These are phyloP conservation scores for Rafetus swinhoei DNA, from an alignment of 2,113 vertebrate species.

Conservation along the genomic window DNA sequence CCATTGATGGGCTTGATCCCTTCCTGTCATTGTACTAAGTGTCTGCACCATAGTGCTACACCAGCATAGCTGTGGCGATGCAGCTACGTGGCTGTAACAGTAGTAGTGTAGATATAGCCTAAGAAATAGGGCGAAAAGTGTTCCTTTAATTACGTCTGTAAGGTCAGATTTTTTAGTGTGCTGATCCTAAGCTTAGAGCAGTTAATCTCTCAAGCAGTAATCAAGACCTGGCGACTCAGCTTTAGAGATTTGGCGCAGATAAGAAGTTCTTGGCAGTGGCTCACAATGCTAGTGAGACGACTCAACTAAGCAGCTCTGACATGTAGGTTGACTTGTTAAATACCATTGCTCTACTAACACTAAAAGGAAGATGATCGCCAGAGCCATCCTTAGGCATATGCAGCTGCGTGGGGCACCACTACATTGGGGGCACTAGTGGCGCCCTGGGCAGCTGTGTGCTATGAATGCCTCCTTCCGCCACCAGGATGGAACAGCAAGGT, in stretches of 20 bases:
- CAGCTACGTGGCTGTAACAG: neutral
- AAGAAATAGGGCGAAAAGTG: neutral
- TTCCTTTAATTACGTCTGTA: conserved; percentile 34
- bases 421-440: too few relatives aligned
- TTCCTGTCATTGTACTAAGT: neutral
- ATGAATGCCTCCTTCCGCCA: too few relatives aligned
- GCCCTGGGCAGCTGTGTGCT: too few relatives aligned
- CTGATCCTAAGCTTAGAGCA: neutral
- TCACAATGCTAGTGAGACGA: conserved; percentile 36
- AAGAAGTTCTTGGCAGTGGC: conserved; percentile 49
- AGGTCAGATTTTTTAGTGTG: neutral
- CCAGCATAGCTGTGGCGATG: neutral
- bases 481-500: too few relatives aligned
- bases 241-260: conserved; percentile 18
- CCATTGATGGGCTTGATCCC: neutral
- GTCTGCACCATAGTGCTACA: neutral
- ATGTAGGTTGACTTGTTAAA: conserved; percentile 30
- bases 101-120: neutral
- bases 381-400: too few relatives aligned
- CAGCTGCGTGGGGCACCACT: too few relatives aligned
- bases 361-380: neutral
- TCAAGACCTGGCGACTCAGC: conserved; percentile 37
- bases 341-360: neutral
- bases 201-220: conserved; percentile 1
- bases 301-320: conserved; percentile 10